Conservation (phyloP, 1,140 invertebrate genomes). For the Procambarus virginalis region DNA sequence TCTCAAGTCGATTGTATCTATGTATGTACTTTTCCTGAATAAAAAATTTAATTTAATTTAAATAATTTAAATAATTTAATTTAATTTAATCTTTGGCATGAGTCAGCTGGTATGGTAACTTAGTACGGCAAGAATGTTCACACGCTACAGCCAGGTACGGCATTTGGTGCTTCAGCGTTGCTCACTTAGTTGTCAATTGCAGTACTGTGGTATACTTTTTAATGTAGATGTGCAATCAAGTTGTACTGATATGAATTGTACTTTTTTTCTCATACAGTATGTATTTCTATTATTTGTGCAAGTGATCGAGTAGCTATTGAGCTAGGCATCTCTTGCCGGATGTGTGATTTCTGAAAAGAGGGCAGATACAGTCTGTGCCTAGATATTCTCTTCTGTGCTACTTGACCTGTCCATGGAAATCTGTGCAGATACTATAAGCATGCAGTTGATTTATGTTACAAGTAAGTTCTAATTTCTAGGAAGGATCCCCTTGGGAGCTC, state of each 20-base stretch:
- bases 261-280: not conserved
- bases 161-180: not conserved
- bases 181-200: not conserved
- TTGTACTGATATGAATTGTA: not conserved
- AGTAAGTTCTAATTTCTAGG: constrained; percentile 77
- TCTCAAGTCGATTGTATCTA: too few relatives aligned
- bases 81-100: constrained; percentile 82
- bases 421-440: constrained; percentile 89
- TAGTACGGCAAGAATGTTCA: constrained; percentile 84
- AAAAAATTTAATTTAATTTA: too few relatives aligned
- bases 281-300: not conserved
- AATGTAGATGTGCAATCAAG: not conserved
- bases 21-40: too few relatives aligned
- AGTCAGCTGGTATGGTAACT: constrained; percentile 85
- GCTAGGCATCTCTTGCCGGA: constrained; percentile 90
- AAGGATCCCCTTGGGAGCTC: too few relatives aligned
- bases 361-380: constrained; percentile 94
- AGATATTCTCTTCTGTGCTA: constrained; percentile 91
- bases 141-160: constrained; percentile 80
- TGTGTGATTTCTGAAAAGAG: constrained; percentile 88
- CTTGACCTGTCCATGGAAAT: constrained; percentile 91
- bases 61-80: too few relatives aligned
- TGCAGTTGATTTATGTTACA: constrained; percentile 94
- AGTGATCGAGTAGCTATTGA: constrained; percentile 96
- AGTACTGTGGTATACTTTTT: not conserved